These are phyloP conservation scores for Phortica magna DNA, from an alignment of 2,888 invertebrate genomes.

Conservation along the genomic window DNA sequence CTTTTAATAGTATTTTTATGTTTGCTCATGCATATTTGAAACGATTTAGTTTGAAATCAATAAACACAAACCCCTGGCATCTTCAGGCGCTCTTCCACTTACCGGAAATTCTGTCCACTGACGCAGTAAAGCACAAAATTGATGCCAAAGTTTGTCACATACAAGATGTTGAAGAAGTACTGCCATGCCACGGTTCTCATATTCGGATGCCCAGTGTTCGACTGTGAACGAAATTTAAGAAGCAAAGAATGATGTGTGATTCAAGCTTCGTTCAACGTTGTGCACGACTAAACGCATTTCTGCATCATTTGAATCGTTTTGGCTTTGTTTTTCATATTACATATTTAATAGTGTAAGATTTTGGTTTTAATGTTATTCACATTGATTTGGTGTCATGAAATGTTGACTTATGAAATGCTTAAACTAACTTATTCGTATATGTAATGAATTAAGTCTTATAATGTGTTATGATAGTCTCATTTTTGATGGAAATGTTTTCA, in stretches of 20 bases:
- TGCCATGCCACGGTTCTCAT: constrained; percentile 81
- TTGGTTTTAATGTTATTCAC: no score
- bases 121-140: constrained; percentile 91
- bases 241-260: not conserved
- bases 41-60: not conserved
- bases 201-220: constrained; percentile 71
- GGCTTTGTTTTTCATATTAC: no score
- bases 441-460: no score
- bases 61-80: not conserved
- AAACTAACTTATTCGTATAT: no score
- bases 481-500: no score
- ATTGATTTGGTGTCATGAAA: no score
- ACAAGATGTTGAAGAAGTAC: constrained; percentile 84
- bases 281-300: no score
- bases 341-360: no score
- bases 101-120: constrained; percentile 88
- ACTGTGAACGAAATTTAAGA: constrained; percentile 64
- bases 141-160: constrained; percentile 90
- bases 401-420: no score
- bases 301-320: no score
- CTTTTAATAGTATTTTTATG: not conserved
- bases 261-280: not conserved
- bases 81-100: constrained; percentile 56
- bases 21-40: not conserved
- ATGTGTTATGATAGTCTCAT: no score